Evolutionary conservation across 2,113 vertebrate species (phyloP).

Genomic region (Rhinopomastus cyanomelas): DNA sequence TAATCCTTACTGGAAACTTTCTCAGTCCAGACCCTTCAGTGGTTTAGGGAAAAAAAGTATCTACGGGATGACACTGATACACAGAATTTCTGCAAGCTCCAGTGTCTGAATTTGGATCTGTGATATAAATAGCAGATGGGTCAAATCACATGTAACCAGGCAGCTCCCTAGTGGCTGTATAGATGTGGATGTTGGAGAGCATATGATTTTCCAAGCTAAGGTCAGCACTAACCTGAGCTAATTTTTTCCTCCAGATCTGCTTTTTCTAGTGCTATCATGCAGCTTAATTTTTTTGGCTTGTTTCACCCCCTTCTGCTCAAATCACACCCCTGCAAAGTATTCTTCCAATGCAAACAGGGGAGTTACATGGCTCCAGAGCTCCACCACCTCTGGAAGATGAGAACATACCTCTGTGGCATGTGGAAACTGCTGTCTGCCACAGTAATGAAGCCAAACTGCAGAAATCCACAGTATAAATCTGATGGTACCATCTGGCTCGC

Average conservation of each 20-base stretch:
- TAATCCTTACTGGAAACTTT: background rate
- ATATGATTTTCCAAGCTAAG: background rate
- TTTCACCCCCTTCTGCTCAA: background rate
- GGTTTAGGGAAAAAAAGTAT: background rate
- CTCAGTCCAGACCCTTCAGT: background rate
- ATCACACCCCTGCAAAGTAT: background rate
- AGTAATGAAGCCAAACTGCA: background rate
- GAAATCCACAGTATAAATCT: background rate
- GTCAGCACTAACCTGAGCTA: slow-evolving; percentile 27
- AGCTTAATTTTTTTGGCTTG: background rate
- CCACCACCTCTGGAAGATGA: slow-evolving; percentile 4
- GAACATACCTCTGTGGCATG: slow-evolving; percentile 17
- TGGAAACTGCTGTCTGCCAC: slow-evolving; percentile 21
- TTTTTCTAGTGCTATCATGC: background rate
- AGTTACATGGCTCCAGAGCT: background rate
- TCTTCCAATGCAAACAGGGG: background rate
- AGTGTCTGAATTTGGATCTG: background rate
- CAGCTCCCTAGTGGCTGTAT: slow-evolving; percentile 59
- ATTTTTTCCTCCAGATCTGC: background rate
- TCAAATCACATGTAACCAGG: slow-evolving; percentile 47
- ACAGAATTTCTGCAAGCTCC: background rate
- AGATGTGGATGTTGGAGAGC: background rate
- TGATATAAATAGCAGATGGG: background rate
- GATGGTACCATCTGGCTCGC: background rate
- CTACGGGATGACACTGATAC: background rate